phyloP scores from a whole-genome alignment of 2,888 invertebrate species.

The Trichopoda pennipes region DNA sequence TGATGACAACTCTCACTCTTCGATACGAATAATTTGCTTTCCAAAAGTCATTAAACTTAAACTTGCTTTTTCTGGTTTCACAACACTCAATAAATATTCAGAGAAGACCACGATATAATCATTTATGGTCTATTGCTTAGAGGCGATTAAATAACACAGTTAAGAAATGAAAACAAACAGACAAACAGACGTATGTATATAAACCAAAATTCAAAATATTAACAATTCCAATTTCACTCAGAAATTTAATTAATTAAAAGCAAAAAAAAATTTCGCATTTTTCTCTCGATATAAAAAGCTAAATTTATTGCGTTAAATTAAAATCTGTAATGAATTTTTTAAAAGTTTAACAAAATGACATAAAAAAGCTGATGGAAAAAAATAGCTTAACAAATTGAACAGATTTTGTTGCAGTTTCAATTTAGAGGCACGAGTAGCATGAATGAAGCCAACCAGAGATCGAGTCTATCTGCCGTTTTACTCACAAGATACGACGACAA shows the following conservation, averaged over 20 bases:
- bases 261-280: slow-evolving; percentile 8
- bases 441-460: slow-evolving; percentile 6
- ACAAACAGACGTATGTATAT: slow-evolving; percentile 7
- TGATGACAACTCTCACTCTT: not conserved
- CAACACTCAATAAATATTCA: slow-evolving; percentile 35
- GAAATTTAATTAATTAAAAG: slow-evolving; percentile 37
- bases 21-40: not conserved
- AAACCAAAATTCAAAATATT: slow-evolving; percentile 14
- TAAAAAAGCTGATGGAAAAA: slow-evolving; percentile 7
- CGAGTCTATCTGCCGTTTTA: slow-evolving; percentile 5
- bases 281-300: slow-evolving; percentile 15
- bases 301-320: slow-evolving; percentile 24
- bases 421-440: not conserved
- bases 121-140: slow-evolving; percentile 53
- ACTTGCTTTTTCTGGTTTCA: slow-evolving; percentile 6
- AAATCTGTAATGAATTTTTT: slow-evolving; percentile 14
- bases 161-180: slow-evolving; percentile 34
- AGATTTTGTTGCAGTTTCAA: slow-evolving; percentile 29
- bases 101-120: slow-evolving; percentile 37
- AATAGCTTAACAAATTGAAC: not conserved
- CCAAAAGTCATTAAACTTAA: slow-evolving; percentile 50
- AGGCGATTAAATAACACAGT: slow-evolving; percentile 53
- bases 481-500: slow-evolving; percentile 2
- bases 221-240: slow-evolving; percentile 37
- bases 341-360: slow-evolving; percentile 47